These are phyloP conservation scores for Sialis fuliginosa DNA, from an alignment of 2,888 invertebrate genomes.

Conservation along the genomic window DNA sequence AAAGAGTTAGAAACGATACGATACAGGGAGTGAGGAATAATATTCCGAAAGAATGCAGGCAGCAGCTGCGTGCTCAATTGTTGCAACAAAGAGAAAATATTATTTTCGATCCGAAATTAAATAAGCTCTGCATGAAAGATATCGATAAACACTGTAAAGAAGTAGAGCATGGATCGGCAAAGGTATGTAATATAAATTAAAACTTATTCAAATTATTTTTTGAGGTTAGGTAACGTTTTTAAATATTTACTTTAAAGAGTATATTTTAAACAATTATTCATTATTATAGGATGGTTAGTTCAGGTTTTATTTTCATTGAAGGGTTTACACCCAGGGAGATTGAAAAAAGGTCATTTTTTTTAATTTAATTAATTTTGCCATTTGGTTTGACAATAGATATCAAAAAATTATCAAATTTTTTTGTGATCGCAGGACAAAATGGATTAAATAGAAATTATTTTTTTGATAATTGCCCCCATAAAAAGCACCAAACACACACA, in stretches of 20 bases:
- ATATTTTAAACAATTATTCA: no score
- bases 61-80: constrained; percentile 78
- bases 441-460: no score
- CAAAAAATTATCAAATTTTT: no score
- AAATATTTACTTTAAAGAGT: background rate
- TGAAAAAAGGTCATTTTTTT: no score
- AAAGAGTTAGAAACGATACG: constrained; percentile 79
- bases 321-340: no score
- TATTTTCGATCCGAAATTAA: constrained; percentile 68
- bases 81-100: constrained; percentile 85
- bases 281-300: no score
- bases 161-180: constrained; percentile 44
- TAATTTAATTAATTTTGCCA: no score
- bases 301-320: no score
- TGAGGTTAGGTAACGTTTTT: constrained; percentile 1
- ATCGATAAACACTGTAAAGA: constrained; percentile 54
- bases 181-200: constrained; percentile 21
- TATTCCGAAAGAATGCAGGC: constrained; percentile 75
- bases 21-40: constrained; percentile 56
- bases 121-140: constrained; percentile 64
- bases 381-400: no score
- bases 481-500: no score
- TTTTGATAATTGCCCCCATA: no score
- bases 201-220: constrained; percentile 6
- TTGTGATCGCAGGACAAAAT: no score